A percentile compares a stretch with the other conserved stretches of the same genome.
phyloP scores from a whole-genome alignment of 2,888 invertebrate genomes.

The Pomacea canaliculata region DNA sequence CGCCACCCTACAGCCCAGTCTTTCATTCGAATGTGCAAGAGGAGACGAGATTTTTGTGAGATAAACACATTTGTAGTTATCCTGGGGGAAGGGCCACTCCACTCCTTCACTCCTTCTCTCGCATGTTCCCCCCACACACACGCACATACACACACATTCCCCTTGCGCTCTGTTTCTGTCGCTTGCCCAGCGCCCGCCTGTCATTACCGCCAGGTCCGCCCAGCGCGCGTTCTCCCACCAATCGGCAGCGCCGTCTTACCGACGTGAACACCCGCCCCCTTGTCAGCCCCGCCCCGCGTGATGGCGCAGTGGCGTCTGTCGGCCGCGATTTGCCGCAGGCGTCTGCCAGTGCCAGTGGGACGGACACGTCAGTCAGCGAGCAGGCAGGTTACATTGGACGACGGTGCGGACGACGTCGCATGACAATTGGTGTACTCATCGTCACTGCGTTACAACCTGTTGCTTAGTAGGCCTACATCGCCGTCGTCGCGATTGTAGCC shows the following conservation, averaged over 20 bases:
- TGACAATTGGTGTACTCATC: too few species aligned
- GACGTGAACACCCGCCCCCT: background rate
- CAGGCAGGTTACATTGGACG: background rate
- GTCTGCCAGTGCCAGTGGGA: too few species aligned
- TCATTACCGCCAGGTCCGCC: slow-evolving; percentile 2
- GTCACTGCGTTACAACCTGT: too few species aligned
- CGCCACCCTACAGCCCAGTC: background rate
- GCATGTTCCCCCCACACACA: background rate
- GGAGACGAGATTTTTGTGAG: slow-evolving; percentile 13
- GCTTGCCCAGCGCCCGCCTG: background rate
- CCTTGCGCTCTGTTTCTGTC: background rate
- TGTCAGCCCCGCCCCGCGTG: background rate
- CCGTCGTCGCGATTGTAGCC: too few species aligned
- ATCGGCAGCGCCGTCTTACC: background rate
- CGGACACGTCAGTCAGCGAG: background rate
- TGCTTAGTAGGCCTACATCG: too few species aligned
- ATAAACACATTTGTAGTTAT: slow-evolving; percentile 36
- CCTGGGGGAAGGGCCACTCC: slow-evolving; percentile 18
- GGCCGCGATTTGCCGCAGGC: background rate
- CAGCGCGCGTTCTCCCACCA: background rate
- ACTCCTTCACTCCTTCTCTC: background rate
- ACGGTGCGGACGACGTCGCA: background rate
- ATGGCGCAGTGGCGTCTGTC: background rate
- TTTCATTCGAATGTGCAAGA: slow-evolving; percentile 7
- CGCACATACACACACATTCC: background rate